Conservation (phyloP, 2,888 invertebrate genomes). For the Chesias legatella region DNA sequence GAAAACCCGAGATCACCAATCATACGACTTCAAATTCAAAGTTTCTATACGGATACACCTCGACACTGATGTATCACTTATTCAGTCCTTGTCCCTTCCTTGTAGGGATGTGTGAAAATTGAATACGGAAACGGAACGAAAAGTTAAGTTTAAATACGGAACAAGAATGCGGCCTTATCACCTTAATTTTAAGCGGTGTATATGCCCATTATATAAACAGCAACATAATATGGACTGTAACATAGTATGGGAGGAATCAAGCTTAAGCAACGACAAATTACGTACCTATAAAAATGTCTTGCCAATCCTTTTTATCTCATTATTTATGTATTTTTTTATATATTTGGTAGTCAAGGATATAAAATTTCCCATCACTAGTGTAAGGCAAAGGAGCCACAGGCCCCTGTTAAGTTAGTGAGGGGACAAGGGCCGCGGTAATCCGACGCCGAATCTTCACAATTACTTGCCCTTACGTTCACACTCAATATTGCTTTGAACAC, state of each 20-base stretch:
- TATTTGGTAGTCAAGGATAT: too few species aligned
- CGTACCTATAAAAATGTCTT: too few species aligned
- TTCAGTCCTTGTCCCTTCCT: conserved; percentile 25
- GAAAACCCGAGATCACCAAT: conserved; percentile 18
- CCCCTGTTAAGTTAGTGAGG: conserved; percentile 18
- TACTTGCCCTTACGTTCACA: conserved; percentile 67
- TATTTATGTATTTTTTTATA: too few species aligned
- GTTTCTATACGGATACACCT: conserved; percentile 40
- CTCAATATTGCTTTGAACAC: conserved; percentile 65
- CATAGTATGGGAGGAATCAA: too few species aligned
- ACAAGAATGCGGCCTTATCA: too few species aligned
- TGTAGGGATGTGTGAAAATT: conserved; percentile 10
- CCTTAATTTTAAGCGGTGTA: too few species aligned
- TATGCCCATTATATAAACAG: too few species aligned
- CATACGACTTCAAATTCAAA: conserved; percentile 22
- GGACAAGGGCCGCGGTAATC: conserved; percentile 53
- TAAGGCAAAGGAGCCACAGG: conserved; percentile 19
- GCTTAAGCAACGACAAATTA: too few species aligned
- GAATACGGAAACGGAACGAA: neutral
- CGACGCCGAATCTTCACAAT: conserved; percentile 67
- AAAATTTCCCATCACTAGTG: conserved; percentile 4
- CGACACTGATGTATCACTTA: conserved; percentile 73
- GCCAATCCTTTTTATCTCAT: too few species aligned
- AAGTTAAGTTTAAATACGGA: too few species aligned
- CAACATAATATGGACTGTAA: too few species aligned